Evolutionary conservation across 2,113 vertebrate genomes (phyloP), one percentile per base, ranked within the genome.

Genomic region (Numenius arquata): DNA sequence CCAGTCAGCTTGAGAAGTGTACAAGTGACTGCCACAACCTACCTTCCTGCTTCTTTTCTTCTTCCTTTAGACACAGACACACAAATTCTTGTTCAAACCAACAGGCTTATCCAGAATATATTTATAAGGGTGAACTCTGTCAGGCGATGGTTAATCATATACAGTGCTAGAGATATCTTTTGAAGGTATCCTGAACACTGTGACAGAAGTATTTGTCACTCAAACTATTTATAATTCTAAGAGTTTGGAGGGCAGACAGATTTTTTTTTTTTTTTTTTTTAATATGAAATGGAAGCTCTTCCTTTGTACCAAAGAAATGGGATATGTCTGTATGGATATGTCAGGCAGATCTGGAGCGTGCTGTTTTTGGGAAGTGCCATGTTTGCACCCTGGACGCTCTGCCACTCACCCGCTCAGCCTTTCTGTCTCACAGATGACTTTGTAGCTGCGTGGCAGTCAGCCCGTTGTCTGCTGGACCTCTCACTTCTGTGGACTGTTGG

Each of bases 211-310:
- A 92, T 96, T 96, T 96, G 94, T 93, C 95, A 94, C 90, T 95
- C 93, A 95, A 95, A 88, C 88, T 96, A 97, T 96, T 96, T 96
- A 94, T 94, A 96, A 82, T 90, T 94, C 68, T 66, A 29, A 22
- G 61, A 91, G 41, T 90, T 87, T 94, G 90, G 58, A 94, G 63
- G 23, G 48, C 61, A 92, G 76, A 66, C 41, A 61, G 52, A 65
- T 40, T 7, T 88, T 95, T 83, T 8, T 81, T 16, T 23, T 77
- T 63, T 77, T 90, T 63, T 85, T 63, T 65, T 66, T 43, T 16
- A 15, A 36, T n/a, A 67, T 71, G 52, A 71, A 88, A 88, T 73
- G 27, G 21, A 56, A 74, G 23, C 34, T 73, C 50, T 87, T 80
- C 34, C 65, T 79, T 72, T 77, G 56, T 74, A 83, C 20, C 48